Base-by-base conservation (phyloP, 2,113 vertebrate genomes). In the Leptosomus discolor region DNA sequence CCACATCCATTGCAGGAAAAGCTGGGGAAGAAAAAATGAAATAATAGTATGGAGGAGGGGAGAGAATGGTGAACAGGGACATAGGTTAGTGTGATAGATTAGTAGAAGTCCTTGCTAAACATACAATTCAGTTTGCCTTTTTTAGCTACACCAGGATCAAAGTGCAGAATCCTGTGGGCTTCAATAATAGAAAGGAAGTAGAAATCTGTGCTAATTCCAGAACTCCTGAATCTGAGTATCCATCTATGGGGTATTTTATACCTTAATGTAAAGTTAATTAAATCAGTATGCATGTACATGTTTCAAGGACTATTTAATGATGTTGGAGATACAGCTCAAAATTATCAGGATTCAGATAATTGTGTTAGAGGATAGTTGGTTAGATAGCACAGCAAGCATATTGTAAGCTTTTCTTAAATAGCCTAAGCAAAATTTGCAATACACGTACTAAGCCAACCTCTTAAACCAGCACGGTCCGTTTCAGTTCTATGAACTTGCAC, bases 21-120 rank as follows among this genome's bases (percentile, higher is more conserved):
- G 2, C 0, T 41, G 12, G 4, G 19, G 9, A 0, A 2, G 2
- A 6, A 18, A n/a, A 34, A 14, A 24, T 15, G 43, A 71, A 83
- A 60, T 34, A 51, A 36, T 23, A 39, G 9, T 18, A 69, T 11
- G n/a, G 21, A 77, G 30, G 14, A 91, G 30, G 14, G 13, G 27
- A 65, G 16, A n/a, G 18, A 77, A 65, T 10, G 41, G 12, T n/a
- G 51, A 92, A 37, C 14, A 75, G 22, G 23, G 11, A 43, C 11
- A 29, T 5, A 63, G 8, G 24, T 74, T 57, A 61, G 36, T 48
- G 32, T 30, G 65, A 67, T 17, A 37, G 4, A 13, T 63, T 58
- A 67, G 26, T 7, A 61, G 48, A 80, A 69, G 36, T 51, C 19
- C 12, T 45, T 76, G n/a, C 30, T 61, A 57, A 80, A 24, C 5